Conservation (phyloP, 2,113 vertebrate species). For the Pituophis catenifer region DNA sequence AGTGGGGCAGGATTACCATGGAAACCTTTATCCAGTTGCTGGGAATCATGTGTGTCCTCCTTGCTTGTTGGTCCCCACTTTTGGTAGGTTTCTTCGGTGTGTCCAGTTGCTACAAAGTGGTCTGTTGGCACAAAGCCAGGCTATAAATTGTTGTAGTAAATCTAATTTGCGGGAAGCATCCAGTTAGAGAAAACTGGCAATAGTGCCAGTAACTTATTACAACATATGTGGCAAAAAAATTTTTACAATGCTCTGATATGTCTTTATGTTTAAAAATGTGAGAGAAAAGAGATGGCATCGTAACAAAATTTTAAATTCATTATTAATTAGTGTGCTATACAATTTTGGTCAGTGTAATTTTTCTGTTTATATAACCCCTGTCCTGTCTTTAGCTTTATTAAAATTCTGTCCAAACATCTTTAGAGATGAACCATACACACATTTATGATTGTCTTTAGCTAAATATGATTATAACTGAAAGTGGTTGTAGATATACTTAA, state of each 20-base stretch:
- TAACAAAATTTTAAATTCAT: neutral
- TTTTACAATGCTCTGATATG: neutral
- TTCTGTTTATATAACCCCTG: neutral
- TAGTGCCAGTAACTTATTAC: neutral
- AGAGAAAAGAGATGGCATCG: neutral
- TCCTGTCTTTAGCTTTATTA: neutral
- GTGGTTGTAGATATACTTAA: neutral
- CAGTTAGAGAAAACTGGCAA: neutral
- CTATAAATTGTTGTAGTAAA: neutral
- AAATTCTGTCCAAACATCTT: neutral
- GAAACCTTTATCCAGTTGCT: conserved; percentile 92
- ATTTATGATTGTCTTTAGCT: neutral
- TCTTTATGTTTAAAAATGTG: neutral
- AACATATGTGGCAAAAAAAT: neutral
- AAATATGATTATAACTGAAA: neutral
- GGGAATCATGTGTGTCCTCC: conserved; percentile 93
- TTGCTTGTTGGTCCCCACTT: conserved; percentile 90
- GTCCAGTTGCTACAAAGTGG: neutral
- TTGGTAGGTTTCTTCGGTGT: conserved; percentile 78
- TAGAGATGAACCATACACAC: no score
- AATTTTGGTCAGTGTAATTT: neutral
- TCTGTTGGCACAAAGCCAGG: neutral
- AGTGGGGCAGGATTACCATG: conserved; percentile 88
- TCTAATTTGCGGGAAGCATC: neutral
- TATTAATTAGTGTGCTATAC: neutral